Percentiles rank a stretch among this genome's conserved stretches.
These are phyloP conservation scores for Antrozous pallidus DNA, from an alignment of 2,797 vertebrate species.

Conservation along the genomic window DNA sequence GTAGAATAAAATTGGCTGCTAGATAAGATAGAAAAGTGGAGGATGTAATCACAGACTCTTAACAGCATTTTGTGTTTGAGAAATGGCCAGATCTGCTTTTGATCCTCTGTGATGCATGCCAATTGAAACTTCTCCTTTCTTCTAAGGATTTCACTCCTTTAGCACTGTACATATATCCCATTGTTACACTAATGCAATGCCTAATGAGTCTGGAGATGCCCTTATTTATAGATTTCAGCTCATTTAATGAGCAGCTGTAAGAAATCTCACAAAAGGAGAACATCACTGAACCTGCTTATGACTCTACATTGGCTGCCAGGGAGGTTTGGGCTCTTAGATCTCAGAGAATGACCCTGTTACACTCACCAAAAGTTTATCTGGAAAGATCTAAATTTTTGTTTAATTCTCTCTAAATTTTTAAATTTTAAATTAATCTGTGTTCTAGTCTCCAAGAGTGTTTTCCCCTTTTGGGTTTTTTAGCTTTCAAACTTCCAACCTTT, in stretches of 20 bases:
- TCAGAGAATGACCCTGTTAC: slow-evolving; percentile 56
- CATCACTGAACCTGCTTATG: slow-evolving; percentile 60
- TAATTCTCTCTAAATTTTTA: background rate
- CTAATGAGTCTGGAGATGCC: slow-evolving; percentile 75
- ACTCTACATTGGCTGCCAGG: slow-evolving; percentile 30
- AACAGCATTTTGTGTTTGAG: slow-evolving; percentile 71
- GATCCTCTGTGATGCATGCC: slow-evolving; percentile 9
- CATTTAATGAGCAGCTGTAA: slow-evolving; percentile 72
- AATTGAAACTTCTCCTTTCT: slow-evolving; percentile 54
- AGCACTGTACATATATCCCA: slow-evolving; percentile 62
- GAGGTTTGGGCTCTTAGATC: slow-evolving; percentile 58
- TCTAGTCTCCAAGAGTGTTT: slow-evolving; percentile 54
- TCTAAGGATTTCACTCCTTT: slow-evolving; percentile 70
- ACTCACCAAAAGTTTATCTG: slow-evolving; percentile 51
- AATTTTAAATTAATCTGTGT: slow-evolving; percentile 50
- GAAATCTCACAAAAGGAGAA: slow-evolving; percentile 68
- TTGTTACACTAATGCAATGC: slow-evolving; percentile 71
- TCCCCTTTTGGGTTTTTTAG: slow-evolving; percentile 46
- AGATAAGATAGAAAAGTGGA: slow-evolving; percentile 61
- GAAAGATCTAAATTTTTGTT: slow-evolving; percentile 61
- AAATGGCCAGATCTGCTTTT: slow-evolving; percentile 69
- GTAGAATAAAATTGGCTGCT: slow-evolving; percentile 65
- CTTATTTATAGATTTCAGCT: slow-evolving; percentile 79
- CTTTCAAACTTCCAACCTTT: slow-evolving; percentile 5
- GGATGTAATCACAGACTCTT: slow-evolving; percentile 66